Evolutionary conservation across 2,113 vertebrate genomes (phyloP), one percentile per base, ranked within the genome.

Genomic region (Grallaria varia): DNA sequence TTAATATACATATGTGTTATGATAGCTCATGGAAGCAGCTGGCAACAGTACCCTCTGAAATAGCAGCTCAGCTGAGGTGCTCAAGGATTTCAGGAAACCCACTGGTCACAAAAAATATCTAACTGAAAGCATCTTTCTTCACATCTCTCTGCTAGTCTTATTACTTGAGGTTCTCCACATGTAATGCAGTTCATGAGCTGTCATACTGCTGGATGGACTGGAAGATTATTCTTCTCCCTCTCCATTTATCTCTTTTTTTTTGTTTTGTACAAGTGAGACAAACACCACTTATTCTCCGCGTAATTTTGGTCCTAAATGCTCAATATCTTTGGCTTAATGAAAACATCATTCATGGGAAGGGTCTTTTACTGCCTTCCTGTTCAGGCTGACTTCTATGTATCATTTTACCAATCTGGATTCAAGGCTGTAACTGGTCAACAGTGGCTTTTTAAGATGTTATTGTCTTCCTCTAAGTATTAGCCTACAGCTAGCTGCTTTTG

Each of bases 1-100:
- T 84, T 95, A 96, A 88, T 95, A 87, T 84, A 78, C 59, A 55
- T 88, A 86, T 33, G n/a, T 93, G 95, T 47, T 91, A 72, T 90
- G 66, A 94, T 89, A 90, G 89, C 71, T 93, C 33, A 19, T 49
- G 53, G 62, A 95, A 89, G 59, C 3, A 9, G 67, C 21, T 94
- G 68, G 85, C 68, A 93, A 91, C 52, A 83, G 75, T n/a, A 69
- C 30, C 17, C 12, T 85, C 59, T 83, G 85, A 96, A 95, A 89
- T 72, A 96, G 59, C 18, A 39, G 30, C 59, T 87, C 85, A 79
- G 20, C 45, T 63, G 50, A 90, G 64, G 77, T 66, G 21, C 45
- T 89, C n/a, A 78, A 73, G 35, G 79, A 64, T 52, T 76, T 84
- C 84, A 95, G 63, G 49, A 91, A 89, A 85, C 5, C 6, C 82